These are phyloP conservation scores for Chloropsis cyanopogon DNA, from an alignment of 2,113 vertebrate genomes.

Conservation along the genomic window DNA sequence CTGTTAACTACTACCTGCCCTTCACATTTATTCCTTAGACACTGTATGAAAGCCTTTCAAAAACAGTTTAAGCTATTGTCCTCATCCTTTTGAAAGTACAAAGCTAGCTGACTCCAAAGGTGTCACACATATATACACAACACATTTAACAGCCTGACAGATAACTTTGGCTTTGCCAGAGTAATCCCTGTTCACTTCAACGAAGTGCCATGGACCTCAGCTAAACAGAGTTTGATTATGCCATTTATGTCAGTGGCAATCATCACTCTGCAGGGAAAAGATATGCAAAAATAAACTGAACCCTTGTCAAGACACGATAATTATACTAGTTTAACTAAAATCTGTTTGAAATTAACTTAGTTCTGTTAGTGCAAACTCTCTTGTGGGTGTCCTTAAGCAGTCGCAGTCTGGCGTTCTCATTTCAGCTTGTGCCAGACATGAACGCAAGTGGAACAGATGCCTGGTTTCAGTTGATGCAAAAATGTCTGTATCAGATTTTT, in stretches of 20 bases:
- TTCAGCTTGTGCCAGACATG: neutral
- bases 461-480: neutral
- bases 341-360: conserved; percentile 17
- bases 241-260: neutral
- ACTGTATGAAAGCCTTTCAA: neutral
- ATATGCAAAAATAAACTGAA: neutral
- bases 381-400: neutral
- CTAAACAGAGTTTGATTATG: neutral
- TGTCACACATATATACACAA: neutral
- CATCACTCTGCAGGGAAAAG: neutral
- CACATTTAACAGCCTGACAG: neutral
- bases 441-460: neutral
- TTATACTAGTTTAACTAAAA: conserved; percentile 28
- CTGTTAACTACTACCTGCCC: neutral
- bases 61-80: neutral
- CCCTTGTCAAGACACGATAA: neutral
- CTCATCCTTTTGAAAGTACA: neutral
- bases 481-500: neutral
- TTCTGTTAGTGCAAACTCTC: neutral
- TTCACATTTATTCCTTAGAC: neutral
- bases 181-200: neutral
- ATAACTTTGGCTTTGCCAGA: neutral
- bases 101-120: neutral
- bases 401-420: neutral
- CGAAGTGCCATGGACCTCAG: neutral